phyloP scores from a whole-genome alignment of 2,113 vertebrate genomes.

The Chloropsis cyanopogon region DNA sequence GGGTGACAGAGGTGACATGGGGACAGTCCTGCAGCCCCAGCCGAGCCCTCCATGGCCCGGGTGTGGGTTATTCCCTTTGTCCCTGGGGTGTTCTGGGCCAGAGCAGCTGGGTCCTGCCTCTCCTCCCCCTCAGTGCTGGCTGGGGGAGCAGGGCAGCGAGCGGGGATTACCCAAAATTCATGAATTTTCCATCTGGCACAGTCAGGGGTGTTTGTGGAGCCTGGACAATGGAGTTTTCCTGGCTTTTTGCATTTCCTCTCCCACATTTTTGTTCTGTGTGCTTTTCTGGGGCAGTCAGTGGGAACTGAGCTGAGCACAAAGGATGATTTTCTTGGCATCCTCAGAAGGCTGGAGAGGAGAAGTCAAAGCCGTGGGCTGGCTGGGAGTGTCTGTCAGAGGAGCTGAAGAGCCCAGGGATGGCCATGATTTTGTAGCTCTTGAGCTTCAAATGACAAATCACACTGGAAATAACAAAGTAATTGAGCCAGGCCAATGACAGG shows the following conservation, averaged over 20 bases:
- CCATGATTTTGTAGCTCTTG: too few species aligned
- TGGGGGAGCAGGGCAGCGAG: accelerated
- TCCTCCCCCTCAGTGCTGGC: neutral
- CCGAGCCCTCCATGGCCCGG: accelerated
- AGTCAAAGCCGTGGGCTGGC: neutral
- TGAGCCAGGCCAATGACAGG: accelerated
- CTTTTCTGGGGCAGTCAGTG: neutral
- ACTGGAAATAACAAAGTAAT: accelerated
- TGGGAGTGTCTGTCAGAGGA: neutral
- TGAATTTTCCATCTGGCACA: neutral
- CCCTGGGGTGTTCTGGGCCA: accelerated
- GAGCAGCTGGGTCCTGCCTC: neutral
- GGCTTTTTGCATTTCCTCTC: neutral
- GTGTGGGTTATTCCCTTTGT: accelerated
- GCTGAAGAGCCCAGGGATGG: neutral
- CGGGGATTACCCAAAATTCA: accelerated
- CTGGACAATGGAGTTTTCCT: neutral
- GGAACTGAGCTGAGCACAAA: neutral
- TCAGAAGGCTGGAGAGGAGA: neutral
- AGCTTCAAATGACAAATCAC: neutral
- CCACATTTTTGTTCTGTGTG: too few species aligned
- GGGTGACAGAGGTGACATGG: accelerated
- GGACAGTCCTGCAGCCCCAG: neutral
- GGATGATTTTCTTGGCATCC: neutral
- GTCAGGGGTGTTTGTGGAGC: neutral